These are phyloP conservation scores for Cettia cetti DNA, from an alignment of 2,113 vertebrate species.

Conservation along the genomic window DNA sequence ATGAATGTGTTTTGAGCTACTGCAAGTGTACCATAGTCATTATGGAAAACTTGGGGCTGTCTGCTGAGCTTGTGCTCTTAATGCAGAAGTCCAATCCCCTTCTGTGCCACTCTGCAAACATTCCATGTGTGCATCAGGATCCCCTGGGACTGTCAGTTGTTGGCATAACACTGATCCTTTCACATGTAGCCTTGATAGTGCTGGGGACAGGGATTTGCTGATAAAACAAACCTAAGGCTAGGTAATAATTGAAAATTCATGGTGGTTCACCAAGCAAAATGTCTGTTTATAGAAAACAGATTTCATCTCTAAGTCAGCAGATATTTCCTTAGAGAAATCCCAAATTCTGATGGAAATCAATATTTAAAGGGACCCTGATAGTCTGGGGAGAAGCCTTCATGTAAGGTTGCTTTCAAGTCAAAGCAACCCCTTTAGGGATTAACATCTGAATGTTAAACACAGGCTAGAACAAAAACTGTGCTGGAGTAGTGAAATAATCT, in stretches of 20 bases:
- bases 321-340: not conserved
- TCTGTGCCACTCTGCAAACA: not conserved
- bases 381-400: not conserved
- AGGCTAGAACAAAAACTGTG: not conserved
- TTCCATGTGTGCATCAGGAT: not conserved
- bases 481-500: not conserved
- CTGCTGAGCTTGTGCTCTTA: not conserved
- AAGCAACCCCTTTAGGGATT: not conserved
- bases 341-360: not conserved
- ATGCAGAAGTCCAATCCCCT: not conserved
- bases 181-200: not conserved
- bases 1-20: not conserved
- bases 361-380: not conserved
- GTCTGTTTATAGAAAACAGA: not conserved
- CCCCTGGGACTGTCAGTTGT: not conserved
- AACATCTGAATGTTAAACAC: not conserved
- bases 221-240: conserved; percentile 17
- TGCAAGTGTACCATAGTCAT: not conserved
- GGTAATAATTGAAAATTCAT: conserved; percentile 7
- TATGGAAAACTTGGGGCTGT: not conserved
- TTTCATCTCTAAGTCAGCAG: not conserved
- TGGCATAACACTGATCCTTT: not conserved
- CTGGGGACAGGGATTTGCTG: conserved; percentile 16
- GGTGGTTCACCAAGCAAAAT: not conserved
- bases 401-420: not conserved